Evolutionary conservation across 2,888 invertebrate genomes (phyloP).

Genomic region (Sericinus montela): DNA sequence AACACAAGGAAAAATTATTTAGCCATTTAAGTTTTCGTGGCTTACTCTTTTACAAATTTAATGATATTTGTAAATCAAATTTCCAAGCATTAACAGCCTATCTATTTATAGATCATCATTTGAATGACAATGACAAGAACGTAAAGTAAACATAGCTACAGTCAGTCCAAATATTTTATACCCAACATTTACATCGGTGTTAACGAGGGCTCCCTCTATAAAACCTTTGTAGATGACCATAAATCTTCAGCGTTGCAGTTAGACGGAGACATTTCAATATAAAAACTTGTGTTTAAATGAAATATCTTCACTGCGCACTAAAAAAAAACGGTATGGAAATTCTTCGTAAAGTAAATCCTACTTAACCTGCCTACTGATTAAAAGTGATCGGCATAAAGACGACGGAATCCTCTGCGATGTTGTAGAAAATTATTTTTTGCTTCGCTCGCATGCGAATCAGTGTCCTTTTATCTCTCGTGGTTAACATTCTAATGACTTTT

Average conservation of each 20-base stretch:
- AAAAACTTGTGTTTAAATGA: slow-evolving; percentile 56
- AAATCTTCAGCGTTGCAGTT: slow-evolving; percentile 52
- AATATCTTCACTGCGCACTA: slow-evolving; percentile 56
- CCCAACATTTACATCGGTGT: slow-evolving; percentile 68
- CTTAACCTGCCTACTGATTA: slow-evolving; percentile 13
- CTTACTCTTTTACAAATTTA: slow-evolving; percentile 13
- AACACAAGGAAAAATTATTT: not conserved
- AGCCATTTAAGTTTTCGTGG: not conserved
- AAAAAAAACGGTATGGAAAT: slow-evolving; percentile 24
- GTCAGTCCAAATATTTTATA: slow-evolving; percentile 56
- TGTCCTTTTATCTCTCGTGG: slow-evolving; percentile 43
- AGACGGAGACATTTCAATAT: slow-evolving; percentile 55
- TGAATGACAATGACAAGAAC: slow-evolving; percentile 57
- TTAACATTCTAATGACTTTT: slow-evolving; percentile 50
- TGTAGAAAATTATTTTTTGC: slow-evolving; percentile 16
- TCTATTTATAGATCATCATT: slow-evolving; percentile 56
- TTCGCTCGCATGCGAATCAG: slow-evolving; percentile 13
- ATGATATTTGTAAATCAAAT: slow-evolving; percentile 11
- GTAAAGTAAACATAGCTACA: slow-evolving; percentile 50
- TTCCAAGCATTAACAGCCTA: slow-evolving; percentile 18
- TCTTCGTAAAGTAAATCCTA: slow-evolving; percentile 9
- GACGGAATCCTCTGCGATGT: slow-evolving; percentile 8
- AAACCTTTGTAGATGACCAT: slow-evolving; percentile 65
- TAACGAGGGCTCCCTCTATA: slow-evolving; percentile 70
- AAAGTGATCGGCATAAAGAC: slow-evolving; percentile 11